phyloP scores from a whole-genome alignment of 2,113 vertebrate species.

The Recurvirostra avosetta region DNA sequence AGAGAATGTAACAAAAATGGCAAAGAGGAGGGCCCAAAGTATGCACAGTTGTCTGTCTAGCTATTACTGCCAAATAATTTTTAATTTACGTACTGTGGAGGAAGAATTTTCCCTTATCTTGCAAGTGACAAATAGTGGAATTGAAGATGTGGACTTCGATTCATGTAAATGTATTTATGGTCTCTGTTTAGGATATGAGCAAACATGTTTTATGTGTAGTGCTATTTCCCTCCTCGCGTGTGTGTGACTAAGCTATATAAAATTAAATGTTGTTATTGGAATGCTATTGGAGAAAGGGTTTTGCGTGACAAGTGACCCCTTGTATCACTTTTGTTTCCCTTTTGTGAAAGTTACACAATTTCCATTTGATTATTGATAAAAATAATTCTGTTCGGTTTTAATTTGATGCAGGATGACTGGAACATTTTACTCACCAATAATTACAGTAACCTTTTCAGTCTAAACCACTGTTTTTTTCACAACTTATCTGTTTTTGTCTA shows the following conservation, averaged over 20 bases:
- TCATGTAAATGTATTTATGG: neutral
- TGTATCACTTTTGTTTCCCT: neutral
- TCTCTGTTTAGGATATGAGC: neutral
- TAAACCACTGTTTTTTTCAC: neutral
- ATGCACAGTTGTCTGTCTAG: neutral
- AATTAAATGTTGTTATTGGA: neutral
- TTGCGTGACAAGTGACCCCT: neutral
- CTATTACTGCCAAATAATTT: neutral
- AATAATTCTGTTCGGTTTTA: neutral
- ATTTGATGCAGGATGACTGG: neutral
- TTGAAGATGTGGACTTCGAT: neutral
- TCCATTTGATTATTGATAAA: neutral
- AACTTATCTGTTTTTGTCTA: neutral
- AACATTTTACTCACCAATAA: neutral
- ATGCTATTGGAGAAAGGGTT: neutral
- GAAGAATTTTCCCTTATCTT: neutral
- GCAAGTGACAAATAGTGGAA: neutral
- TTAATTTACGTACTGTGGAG: neutral
- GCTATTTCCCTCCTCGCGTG: neutral
- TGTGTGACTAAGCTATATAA: neutral
- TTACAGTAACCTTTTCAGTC: neutral
- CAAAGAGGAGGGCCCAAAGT: neutral
- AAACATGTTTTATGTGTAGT: neutral
- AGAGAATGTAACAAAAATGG: neutral
- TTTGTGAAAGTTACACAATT: neutral